Evolutionary conservation across 2,888 invertebrate species (phyloP), one percentile per base, ranked within the genome.

Genomic region (Frankliniella fusca): DNA sequence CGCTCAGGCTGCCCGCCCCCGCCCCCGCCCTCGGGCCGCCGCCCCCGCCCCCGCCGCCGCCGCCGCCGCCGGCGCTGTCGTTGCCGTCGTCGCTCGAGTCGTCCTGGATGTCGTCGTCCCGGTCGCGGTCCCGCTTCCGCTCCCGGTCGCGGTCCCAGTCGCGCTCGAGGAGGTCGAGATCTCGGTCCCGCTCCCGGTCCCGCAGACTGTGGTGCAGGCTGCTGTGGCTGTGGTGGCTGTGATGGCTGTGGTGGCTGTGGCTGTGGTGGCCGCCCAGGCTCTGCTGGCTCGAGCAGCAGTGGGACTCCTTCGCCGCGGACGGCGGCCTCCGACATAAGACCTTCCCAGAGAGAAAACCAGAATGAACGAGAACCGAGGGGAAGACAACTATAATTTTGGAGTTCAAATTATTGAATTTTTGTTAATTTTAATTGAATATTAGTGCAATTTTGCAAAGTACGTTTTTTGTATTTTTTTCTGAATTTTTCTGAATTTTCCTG

Each of bases 1-100:
- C 91, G 86, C 92, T 93, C 81, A 91, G 91, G 84, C 90, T 90
- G 27, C 89, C 89, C 0, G 85, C 84, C 9, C 85, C 65, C n/a
- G n/a, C n/a, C n/a, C n/a, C n/a, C n/a, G n/a, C n/a, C n/a, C n/a
- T n/a, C n/a, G n/a, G n/a, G n/a, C n/a, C n/a, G n/a, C n/a, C n/a
- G n/a, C 90, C 86, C n/a, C 84, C 83, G 18, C 84, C n/a, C 11
- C 18, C 18, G 82, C 28, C 38, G 48, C 80, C 65, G 76, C 28
- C 61, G 28, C 81, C 27, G 27, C 80, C 48, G 27, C 54, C 49
- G 65, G 48, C 48, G 12, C 70, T 54, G n/a, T 61, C 80, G 50
- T 54, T 81, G 50, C 81, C 61, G 28, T 23, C 81, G 49, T 48
- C 48, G n/a, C 48, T n/a, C 50, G 65, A 65, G 84, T 82, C 81